These are phyloP conservation scores for Passer montanus DNA, from an alignment of 2,113 vertebrate genomes.

Conservation along the genomic window DNA sequence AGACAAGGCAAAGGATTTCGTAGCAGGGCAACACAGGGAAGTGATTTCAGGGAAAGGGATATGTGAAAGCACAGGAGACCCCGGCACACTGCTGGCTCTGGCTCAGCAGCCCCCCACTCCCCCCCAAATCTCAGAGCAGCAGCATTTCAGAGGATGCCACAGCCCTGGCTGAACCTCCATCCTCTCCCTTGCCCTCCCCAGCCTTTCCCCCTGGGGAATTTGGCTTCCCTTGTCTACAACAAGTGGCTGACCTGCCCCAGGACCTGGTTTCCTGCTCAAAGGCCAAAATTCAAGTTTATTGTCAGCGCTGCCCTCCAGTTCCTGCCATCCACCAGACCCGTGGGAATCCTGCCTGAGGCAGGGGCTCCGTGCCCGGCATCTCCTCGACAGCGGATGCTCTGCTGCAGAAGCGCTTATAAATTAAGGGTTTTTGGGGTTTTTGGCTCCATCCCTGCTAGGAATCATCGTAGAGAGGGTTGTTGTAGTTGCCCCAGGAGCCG, in stretches of 20 bases:
- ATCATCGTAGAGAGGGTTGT: constrained; percentile 89
- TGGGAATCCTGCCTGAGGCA: background rate
- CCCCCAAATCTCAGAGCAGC: background rate
- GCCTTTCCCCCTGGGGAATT: background rate
- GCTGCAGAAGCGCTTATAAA: constrained; percentile 73
- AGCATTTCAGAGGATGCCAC: background rate
- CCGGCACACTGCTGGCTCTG: background rate
- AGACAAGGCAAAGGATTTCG: background rate
- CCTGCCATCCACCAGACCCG: background rate
- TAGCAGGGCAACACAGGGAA: background rate
- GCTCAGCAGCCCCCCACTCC: background rate
- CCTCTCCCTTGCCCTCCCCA: background rate
- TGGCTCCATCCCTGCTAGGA: constrained; percentile 59
- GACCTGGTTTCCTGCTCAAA: constrained; percentile 4
- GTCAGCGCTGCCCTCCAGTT: background rate
- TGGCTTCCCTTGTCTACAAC: background rate
- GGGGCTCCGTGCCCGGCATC: background rate
- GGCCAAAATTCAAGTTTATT: constrained; percentile 43
- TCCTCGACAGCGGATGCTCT: constrained; percentile 37
- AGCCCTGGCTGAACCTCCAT: background rate
- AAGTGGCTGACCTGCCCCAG: background rate
- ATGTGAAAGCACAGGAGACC: background rate
- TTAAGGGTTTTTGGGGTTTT: constrained; percentile 31
- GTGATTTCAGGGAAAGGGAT: background rate
- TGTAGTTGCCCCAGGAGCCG: constrained; percentile 83